phyloP scores from a whole-genome alignment of 1,140 invertebrate species.

The Whitmania pigra region DNA sequence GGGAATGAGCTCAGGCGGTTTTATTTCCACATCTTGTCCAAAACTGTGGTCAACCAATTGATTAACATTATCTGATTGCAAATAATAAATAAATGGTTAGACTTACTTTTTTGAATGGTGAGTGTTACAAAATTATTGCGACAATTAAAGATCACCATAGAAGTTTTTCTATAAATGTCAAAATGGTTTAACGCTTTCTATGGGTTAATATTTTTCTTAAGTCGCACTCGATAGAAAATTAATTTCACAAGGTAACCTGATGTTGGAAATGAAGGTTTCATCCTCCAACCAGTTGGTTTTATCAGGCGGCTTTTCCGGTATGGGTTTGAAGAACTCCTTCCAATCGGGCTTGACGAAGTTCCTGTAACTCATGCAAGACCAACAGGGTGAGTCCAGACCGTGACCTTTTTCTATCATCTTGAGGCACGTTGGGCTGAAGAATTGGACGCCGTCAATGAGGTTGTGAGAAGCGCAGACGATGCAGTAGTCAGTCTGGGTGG shows the following conservation, averaged over 20 bases:
- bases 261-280: background rate
- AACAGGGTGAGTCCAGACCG: background rate
- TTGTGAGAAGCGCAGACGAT: constrained; percentile 1
- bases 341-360: background rate
- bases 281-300: background rate
- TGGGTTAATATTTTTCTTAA: too few species aligned
- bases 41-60: too few species aligned
- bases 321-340: background rate
- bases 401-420: background rate
- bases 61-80: too few species aligned
- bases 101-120: too few species aligned
- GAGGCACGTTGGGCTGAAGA: background rate
- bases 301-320: background rate
- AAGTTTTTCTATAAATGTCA: too few species aligned
- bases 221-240: too few species aligned
- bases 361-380: background rate
- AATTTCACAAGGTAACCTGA: too few species aligned
- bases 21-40: too few species aligned
- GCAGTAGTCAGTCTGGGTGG: constrained; percentile 4
- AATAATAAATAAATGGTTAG: too few species aligned
- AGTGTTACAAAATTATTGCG: too few species aligned
- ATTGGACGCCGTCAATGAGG: background rate
- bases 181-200: too few species aligned
- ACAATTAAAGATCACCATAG: too few species aligned
- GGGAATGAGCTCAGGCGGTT: background rate